Evolutionary conservation across 2,888 invertebrate genomes (phyloP).

Genomic region (Troides oblongomaculatus): DNA sequence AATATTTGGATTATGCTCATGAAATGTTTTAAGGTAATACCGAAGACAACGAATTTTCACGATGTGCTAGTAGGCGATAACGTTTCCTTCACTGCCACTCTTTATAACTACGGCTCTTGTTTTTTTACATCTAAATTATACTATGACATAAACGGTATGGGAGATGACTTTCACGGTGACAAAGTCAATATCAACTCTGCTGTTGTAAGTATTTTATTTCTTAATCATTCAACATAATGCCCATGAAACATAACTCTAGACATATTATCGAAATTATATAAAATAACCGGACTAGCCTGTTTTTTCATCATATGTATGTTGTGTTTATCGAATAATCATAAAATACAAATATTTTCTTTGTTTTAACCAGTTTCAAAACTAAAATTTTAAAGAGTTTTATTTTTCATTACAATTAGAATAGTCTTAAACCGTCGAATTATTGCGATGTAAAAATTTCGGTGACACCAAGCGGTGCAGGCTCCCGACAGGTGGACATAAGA

Average conservation of each 20-base stretch:
- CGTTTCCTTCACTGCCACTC: slow-evolving; percentile 45
- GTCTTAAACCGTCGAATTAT: slow-evolving; percentile 61
- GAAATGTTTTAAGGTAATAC: slow-evolving; percentile 53
- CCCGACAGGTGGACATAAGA: slow-evolving; percentile 58
- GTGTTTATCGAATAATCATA: too few relatives aligned
- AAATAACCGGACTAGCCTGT: too few relatives aligned
- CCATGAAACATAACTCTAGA: not conserved
- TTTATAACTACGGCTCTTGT: slow-evolving; percentile 66
- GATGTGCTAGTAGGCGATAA: slow-evolving; percentile 63
- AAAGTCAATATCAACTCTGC: slow-evolving; percentile 58
- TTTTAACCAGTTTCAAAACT: too few relatives aligned
- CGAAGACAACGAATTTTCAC: slow-evolving; percentile 60
- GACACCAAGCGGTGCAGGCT: slow-evolving; percentile 62
- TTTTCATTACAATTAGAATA: slow-evolving; percentile 50
- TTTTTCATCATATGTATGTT: too few relatives aligned
- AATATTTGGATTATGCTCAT: not conserved
- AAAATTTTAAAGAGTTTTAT: not conserved
- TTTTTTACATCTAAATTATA: slow-evolving; percentile 65
- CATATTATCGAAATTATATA: not conserved
- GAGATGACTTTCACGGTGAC: slow-evolving; percentile 59
- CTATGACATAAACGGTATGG: slow-evolving; percentile 58
- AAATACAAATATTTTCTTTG: too few relatives aligned
- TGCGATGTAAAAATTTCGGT: slow-evolving; percentile 58
- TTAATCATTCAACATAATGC: not conserved
- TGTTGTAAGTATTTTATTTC: slow-evolving; percentile 48